Conservation (phyloP, 2,888 invertebrate species). For the Spatulosminthurus flaviceps region DNA sequence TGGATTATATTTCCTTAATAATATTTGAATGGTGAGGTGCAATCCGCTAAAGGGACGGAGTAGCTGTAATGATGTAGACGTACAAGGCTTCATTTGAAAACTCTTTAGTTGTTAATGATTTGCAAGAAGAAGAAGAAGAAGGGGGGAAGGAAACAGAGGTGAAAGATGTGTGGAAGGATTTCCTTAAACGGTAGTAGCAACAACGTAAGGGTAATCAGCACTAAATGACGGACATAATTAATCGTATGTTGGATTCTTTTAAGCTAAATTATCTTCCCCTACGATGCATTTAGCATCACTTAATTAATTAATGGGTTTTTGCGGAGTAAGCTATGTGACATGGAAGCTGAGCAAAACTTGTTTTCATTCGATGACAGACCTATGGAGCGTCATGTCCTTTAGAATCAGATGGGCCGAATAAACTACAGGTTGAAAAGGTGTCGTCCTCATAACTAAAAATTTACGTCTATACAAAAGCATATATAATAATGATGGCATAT, state of each 20-base stretch:
- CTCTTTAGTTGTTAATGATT: background rate
- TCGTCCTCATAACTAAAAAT: background rate
- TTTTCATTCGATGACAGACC: slow-evolving; percentile 33
- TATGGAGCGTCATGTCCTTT: background rate
- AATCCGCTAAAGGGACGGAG: background rate
- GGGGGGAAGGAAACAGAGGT: background rate
- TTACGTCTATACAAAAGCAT: slow-evolving; percentile 9
- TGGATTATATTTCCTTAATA: background rate
- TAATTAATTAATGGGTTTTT: slow-evolving; percentile 28
- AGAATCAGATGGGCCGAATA: too few species aligned
- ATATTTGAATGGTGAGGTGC: too few species aligned
- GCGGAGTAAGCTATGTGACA: slow-evolving; percentile 20
- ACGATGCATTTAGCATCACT: slow-evolving; percentile 13
- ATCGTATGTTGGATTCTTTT: slow-evolving; percentile 4
- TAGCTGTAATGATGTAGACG: slow-evolving; percentile 10
- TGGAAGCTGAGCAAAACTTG: slow-evolving; percentile 28
- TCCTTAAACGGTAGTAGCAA: slow-evolving; percentile 16
- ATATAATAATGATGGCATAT: slow-evolving; percentile 25
- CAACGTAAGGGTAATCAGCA: background rate
- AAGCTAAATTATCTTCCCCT: background rate
- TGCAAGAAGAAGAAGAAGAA: too few species aligned
- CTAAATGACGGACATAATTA: slow-evolving; percentile 9
- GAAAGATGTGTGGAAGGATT: background rate
- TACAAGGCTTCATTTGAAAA: slow-evolving; percentile 14
- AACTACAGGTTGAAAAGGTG: background rate